Evolutionary conservation across 2,113 vertebrate genomes (phyloP).

Genomic region (Natator depressus): DNA sequence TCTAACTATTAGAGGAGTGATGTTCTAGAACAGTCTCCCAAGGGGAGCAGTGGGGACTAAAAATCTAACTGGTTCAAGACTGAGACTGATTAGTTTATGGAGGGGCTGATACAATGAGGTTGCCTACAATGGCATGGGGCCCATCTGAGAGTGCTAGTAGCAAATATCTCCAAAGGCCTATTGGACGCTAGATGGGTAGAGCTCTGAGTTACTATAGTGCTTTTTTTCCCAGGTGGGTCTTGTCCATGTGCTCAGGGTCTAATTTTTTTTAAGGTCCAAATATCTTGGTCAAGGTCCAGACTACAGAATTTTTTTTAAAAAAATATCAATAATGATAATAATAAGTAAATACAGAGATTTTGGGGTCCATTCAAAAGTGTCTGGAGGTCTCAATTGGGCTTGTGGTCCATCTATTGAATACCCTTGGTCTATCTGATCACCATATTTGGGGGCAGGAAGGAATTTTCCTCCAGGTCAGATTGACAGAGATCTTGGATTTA

Average conservation of each 20-base stretch:
- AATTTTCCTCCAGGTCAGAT: not conserved
- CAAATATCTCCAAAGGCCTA: not conserved
- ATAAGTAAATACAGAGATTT: no score
- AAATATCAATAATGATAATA: no score
- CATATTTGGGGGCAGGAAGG: not conserved
- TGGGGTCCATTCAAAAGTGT: no score
- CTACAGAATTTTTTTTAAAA: not conserved
- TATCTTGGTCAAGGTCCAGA: not conserved
- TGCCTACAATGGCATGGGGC: not conserved
- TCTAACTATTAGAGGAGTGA: not conserved
- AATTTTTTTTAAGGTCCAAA: no score
- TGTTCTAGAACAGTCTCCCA: not conserved
- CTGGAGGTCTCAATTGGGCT: no score
- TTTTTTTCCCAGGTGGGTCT: no score
- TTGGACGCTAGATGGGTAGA: not conserved
- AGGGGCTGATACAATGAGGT: not conserved
- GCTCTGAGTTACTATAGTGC: no score
- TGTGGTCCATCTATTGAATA: no score
- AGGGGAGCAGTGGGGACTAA: not conserved
- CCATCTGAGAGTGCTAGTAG: not conserved
- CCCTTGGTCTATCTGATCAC: not conserved
- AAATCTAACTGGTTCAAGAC: not conserved
- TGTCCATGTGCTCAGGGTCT: no score
- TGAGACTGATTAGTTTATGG: not conserved
- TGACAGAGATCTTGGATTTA: not conserved